These are phyloP conservation scores for Camptogramma bilineatum DNA, from an alignment of 2,888 invertebrate species.

Conservation along the genomic window DNA sequence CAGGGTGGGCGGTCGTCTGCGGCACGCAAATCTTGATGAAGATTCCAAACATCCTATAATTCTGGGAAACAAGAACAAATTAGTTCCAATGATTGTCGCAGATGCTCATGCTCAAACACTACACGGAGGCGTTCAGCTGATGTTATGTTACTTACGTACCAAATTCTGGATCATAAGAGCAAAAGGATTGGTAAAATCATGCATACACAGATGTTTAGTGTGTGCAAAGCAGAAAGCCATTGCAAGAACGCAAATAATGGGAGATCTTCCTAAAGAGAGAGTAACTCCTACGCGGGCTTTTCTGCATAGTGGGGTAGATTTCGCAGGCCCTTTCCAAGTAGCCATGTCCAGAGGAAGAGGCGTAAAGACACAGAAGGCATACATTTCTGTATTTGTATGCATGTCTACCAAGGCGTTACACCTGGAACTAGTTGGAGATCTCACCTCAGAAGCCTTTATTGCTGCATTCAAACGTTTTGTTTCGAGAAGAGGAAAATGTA, in stretches of 20 bases:
- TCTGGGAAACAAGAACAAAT: slow-evolving; percentile 2
- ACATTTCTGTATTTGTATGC: slow-evolving; percentile 1
- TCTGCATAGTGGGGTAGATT: slow-evolving; percentile 3
- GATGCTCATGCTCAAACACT: slow-evolving; percentile 2
- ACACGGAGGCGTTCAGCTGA: slow-evolving; percentile 1
- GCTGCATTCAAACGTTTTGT: slow-evolving; percentile 6
- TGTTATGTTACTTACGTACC: background rate
- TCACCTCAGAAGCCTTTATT: background rate
- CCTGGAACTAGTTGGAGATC: slow-evolving; percentile 7
- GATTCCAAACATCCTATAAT: background rate
- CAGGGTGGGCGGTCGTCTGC: too few species aligned
- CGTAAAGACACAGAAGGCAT: background rate
- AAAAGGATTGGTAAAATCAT: background rate
- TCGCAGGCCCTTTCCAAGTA: background rate
- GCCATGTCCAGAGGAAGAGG: slow-evolving; percentile 4
- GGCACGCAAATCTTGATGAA: slow-evolving; percentile 3
- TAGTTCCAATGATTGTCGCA: background rate
- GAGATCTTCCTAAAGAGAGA: slow-evolving; percentile 1
- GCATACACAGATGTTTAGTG: slow-evolving; percentile 2
- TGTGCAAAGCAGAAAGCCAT: background rate
- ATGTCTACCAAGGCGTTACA: background rate
- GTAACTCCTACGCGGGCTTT: slow-evolving; percentile 2
- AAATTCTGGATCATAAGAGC: slow-evolving; percentile 2
- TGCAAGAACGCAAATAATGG: slow-evolving; percentile 4
- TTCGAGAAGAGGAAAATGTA: slow-evolving; percentile 8